Conservation (phyloP, 2,113 vertebrate species). For the Centrocercus urophasianus region DNA sequence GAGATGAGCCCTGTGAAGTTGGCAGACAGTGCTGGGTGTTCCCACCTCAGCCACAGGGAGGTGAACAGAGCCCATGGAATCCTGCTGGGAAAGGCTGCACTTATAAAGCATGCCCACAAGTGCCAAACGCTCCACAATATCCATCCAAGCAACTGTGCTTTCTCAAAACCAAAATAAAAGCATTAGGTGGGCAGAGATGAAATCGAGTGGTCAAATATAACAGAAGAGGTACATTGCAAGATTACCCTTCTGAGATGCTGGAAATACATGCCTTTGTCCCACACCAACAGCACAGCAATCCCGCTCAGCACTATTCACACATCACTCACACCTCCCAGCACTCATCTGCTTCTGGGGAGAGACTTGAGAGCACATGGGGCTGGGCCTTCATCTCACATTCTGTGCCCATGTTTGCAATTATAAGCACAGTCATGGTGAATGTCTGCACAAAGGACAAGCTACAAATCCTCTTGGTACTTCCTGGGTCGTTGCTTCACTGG, state of each 20-base stretch:
- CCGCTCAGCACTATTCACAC: neutral
- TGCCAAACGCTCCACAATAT: neutral
- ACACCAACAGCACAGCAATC: neutral
- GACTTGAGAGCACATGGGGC: neutral
- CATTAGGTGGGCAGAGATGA: neutral
- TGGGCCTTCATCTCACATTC: neutral
- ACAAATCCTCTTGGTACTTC: neutral
- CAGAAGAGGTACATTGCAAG: neutral
- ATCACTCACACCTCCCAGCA: neutral
- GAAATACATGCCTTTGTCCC: neutral
- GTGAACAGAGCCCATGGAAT: neutral
- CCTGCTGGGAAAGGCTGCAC: neutral
- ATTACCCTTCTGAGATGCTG: neutral
- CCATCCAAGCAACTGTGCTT: neutral
- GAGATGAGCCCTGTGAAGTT: neutral
- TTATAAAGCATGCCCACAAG: accelerated
- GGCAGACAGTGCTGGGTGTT: neutral
- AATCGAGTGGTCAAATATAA: neutral
- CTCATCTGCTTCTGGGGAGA: too few relatives aligned
- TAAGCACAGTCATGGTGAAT: neutral
- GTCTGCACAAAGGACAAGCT: neutral
- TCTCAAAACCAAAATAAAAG: neutral
- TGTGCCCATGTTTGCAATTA: neutral
- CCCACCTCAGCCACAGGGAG: neutral
- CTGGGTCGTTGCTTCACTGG: neutral